Evolutionary conservation across 2,113 vertebrate genomes (phyloP).

Genomic region (Channa maculata): DNA sequence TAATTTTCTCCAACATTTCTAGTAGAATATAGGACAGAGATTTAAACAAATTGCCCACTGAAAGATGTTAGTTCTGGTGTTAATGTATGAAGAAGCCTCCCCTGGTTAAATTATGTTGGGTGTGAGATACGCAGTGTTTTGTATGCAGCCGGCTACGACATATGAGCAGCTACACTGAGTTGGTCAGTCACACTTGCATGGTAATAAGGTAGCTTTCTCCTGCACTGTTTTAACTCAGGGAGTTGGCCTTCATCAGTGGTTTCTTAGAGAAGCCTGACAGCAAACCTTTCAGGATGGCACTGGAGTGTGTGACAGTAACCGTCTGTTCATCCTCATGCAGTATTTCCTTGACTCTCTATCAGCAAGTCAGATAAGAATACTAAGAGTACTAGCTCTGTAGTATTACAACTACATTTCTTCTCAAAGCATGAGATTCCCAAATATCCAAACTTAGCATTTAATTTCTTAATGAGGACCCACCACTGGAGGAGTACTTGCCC

Average conservation of each 20-base stretch:
- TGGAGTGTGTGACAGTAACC: conserved; percentile 79
- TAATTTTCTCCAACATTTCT: conserved; percentile 37
- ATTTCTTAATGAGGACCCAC: conserved; percentile 3
- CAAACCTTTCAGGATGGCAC: conserved; percentile 69
- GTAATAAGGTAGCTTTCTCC: conserved; percentile 58
- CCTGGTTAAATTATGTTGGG: conserved; percentile 30
- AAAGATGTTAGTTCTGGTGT: conserved; percentile 25
- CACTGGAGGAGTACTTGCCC: background rate
- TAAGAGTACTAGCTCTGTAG: background rate
- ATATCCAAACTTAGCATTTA: background rate
- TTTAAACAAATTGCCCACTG: conserved; percentile 46
- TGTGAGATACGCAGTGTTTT: conserved; percentile 13
- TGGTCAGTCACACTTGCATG: conserved; percentile 54
- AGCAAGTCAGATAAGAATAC: conserved; percentile 22
- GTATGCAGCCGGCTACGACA: conserved; percentile 18
- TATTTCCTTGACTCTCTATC: conserved; percentile 37
- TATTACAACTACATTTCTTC: background rate
- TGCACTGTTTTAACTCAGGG: conserved; percentile 51
- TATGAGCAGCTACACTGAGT: conserved; percentile 36
- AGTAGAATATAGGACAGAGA: conserved; percentile 44
- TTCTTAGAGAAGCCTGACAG: conserved; percentile 59
- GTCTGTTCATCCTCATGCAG: conserved; percentile 55
- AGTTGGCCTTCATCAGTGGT: conserved; percentile 61
- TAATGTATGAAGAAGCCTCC: conserved; percentile 8
- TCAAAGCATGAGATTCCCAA: background rate